phyloP scores from a whole-genome alignment of 2,113 vertebrate species.

The Laticauda laticaudata region DNA sequence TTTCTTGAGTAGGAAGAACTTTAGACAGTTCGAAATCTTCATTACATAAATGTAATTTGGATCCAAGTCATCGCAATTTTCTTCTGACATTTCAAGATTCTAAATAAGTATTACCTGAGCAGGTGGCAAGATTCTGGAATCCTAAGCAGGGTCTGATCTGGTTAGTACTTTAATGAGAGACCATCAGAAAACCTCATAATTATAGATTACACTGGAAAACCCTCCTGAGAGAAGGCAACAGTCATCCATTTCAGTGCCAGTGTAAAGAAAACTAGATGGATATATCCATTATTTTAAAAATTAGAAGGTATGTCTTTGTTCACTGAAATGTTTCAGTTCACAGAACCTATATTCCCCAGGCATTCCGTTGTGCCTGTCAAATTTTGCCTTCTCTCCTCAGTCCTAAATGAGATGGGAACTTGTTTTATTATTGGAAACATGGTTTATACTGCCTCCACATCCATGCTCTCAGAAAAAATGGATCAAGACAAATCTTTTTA shows the following conservation, averaged over 20 bases:
- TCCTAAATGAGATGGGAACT: neutral
- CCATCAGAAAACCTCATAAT: neutral
- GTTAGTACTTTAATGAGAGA: neutral
- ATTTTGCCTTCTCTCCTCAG: neutral
- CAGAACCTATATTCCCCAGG: neutral
- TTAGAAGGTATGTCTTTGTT: neutral
- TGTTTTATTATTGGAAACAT: neutral
- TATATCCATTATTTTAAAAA: neutral
- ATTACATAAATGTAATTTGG: neutral
- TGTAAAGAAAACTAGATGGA: neutral
- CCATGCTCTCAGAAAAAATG: neutral
- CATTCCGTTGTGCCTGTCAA: neutral
- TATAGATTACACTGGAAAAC: neutral
- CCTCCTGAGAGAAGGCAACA: neutral
- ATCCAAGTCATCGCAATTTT: neutral
- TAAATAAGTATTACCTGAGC: neutral
- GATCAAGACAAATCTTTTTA: neutral
- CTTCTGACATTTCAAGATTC: neutral
- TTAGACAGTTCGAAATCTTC: neutral
- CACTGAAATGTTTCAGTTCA: neutral
- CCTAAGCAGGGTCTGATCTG: neutral
- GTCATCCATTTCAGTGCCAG: neutral
- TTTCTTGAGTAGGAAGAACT: constrained; percentile 11
- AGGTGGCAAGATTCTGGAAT: neutral
- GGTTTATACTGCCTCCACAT: neutral